phyloP scores from a whole-genome alignment of 37 sponge, comb jelly and placozoan genomes.

The Oopsacas minuta region DNA sequence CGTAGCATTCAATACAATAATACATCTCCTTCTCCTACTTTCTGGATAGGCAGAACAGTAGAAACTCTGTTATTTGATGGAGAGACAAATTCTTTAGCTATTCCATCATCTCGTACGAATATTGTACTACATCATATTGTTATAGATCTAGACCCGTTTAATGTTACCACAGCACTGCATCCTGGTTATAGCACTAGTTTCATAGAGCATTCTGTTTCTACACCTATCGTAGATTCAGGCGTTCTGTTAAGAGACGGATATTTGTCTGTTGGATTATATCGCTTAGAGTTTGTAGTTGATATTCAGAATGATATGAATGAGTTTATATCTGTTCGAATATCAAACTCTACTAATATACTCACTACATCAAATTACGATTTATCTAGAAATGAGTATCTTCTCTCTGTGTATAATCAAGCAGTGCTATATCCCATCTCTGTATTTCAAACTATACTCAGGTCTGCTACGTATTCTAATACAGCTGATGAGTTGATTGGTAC shows the following conservation, averaged over 20 bases:
- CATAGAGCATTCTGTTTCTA: conserved; percentile 30
- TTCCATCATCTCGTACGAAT: conserved; percentile 26
- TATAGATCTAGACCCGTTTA: conserved; percentile 60
- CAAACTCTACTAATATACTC: neutral
- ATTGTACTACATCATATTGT: conserved; percentile 65
- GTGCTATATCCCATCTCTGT: conserved; percentile 28
- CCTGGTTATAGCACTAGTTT: conserved; percentile 37
- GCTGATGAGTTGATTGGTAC: conserved; percentile 58
- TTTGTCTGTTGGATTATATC: conserved; percentile 28
- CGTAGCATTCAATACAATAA: conserved; percentile 57
- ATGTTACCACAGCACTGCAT: conserved; percentile 22
- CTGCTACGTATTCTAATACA: conserved; percentile 55
- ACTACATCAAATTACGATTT: neutral
- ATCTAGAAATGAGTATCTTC: neutral
- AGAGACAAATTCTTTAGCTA: conserved; percentile 23
- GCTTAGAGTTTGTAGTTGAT: conserved; percentile 29
- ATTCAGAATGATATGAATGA: conserved; percentile 39
- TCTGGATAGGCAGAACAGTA: conserved; percentile 33
- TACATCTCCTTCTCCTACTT: conserved; percentile 22
- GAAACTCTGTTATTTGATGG: conserved; percentile 45
- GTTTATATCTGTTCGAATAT: conserved; percentile 27
- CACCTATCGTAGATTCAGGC: conserved; percentile 45
- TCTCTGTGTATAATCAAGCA: neutral
- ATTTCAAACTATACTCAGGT: conserved; percentile 41
- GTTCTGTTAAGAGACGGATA: conserved; percentile 40